Percentiles rank a stretch among this genome's conserved stretches.
phyloP scores from a whole-genome alignment of 2,797 vertebrate genomes.

The Sebastolobus alascanus region DNA sequence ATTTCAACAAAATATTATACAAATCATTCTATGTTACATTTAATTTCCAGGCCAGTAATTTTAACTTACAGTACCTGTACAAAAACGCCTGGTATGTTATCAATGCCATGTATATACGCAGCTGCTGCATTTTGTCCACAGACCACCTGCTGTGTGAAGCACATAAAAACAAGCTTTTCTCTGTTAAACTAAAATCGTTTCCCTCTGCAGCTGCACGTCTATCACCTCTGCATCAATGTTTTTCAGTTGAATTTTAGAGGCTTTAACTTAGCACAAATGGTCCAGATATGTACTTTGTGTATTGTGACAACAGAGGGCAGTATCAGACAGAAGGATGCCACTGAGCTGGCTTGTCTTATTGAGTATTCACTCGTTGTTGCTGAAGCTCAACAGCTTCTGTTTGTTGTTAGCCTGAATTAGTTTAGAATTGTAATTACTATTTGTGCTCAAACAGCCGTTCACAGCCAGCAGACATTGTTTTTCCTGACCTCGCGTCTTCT shows the following conservation, averaged over 20 bases:
- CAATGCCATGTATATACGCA: not conserved
- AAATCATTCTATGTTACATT: not conserved
- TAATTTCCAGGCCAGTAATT: not conserved
- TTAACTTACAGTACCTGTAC: not conserved
- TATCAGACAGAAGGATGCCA: constrained; percentile 34
- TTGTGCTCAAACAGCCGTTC: constrained; percentile 21
- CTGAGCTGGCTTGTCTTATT: not conserved
- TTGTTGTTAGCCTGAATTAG: constrained; percentile 25
- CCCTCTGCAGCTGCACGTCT: accelerated
- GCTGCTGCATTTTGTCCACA: not conserved
- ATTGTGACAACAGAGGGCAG: constrained; percentile 74
- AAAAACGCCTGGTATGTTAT: not conserved
- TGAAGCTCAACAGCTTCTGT: constrained; percentile 16
- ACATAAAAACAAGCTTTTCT: not conserved
- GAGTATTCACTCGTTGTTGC: constrained; percentile 17
- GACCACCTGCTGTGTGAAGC: not conserved
- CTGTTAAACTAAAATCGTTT: not conserved
- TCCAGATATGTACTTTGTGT: constrained; percentile 41
- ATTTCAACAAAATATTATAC: not conserved
- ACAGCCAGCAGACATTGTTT: constrained; percentile 13
- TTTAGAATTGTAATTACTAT: constrained; percentile 25
- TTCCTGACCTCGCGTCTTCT: not conserved
- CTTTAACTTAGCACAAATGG: not conserved
- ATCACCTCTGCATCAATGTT: not conserved
- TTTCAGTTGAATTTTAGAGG: not conserved